phyloP scores from a whole-genome alignment of 2,888 invertebrate genomes.

The Linyphia triangularis region DNA sequence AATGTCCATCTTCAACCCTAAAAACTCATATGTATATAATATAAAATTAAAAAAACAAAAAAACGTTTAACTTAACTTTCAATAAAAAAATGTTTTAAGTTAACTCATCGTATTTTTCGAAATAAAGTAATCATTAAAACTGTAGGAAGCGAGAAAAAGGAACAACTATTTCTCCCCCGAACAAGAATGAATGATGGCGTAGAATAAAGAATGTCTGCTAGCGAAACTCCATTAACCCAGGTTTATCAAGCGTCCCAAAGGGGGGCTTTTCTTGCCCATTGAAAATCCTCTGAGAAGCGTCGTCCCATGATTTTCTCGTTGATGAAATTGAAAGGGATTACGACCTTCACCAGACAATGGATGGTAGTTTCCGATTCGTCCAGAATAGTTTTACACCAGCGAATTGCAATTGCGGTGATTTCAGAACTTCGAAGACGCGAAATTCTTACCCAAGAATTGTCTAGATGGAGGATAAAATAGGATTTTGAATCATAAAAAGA shows the following conservation, averaged over 20 bases:
- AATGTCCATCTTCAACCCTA: too few relatives aligned
- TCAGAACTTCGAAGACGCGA: background rate
- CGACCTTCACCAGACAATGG: background rate
- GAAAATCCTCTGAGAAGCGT: background rate
- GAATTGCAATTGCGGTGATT: background rate
- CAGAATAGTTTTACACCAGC: background rate
- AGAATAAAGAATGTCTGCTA: background rate
- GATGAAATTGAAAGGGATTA: background rate
- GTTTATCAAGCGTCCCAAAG: background rate
- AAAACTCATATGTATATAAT: too few relatives aligned
- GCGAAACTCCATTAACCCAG: slow-evolving; percentile 6
- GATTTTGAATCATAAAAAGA: too few relatives aligned
- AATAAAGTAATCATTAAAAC: background rate
- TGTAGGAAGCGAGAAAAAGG: background rate
- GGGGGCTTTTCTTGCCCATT: background rate
- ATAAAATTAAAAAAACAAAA: too few relatives aligned
- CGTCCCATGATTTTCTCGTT: background rate
- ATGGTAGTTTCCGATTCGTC: background rate
- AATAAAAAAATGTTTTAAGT: too few relatives aligned
- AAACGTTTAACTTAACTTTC: too few relatives aligned
- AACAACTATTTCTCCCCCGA: too few relatives aligned
- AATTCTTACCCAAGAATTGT: too few relatives aligned
- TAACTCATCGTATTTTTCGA: background rate
- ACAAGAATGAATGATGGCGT: background rate
- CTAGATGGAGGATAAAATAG: too few relatives aligned